Conservation (phyloP, 2,797 vertebrate species). For the Phalloptychus januarius region DNA sequence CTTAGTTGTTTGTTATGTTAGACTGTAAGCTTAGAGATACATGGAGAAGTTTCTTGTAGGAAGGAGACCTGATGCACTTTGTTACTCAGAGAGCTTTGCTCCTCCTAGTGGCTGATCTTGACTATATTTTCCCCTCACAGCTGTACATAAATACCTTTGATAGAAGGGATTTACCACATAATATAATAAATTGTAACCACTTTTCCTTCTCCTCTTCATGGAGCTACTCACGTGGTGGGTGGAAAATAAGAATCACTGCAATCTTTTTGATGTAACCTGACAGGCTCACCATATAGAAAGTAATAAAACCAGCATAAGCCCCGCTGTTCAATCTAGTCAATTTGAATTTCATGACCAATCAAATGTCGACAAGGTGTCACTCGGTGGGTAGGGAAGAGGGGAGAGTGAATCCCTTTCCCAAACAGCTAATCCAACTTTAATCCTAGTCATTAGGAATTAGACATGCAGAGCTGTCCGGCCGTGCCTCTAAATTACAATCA, state of each 20-base stretch:
- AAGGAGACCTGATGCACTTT: constrained; percentile 46
- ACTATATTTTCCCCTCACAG: constrained; percentile 53
- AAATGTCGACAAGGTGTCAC: constrained; percentile 97
- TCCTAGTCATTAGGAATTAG: constrained; percentile 99
- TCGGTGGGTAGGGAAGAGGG: constrained; percentile 80
- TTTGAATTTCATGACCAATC: constrained; percentile 89
- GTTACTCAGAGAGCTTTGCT: constrained; percentile 68
- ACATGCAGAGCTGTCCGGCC: constrained; percentile 99
- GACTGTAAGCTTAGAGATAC: constrained; percentile 12
- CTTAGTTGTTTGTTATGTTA: constrained; percentile 18
- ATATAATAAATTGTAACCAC: constrained; percentile 57
- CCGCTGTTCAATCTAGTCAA: constrained; percentile 74
- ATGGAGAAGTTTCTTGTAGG: constrained; percentile 35
- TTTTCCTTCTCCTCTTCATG: constrained; percentile 48
- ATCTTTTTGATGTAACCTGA: constrained; percentile 66
- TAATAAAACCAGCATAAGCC: constrained; percentile 67
- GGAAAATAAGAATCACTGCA: constrained; percentile 47
- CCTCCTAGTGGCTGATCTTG: constrained; percentile 81
- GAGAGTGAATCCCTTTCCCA: constrained; percentile 92
- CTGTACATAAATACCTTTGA: constrained; percentile 64
- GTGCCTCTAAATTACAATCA: constrained; percentile 99
- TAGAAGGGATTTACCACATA: constrained; percentile 65
- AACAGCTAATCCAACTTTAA: constrained; percentile 99
- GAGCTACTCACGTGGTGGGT: constrained; percentile 25
- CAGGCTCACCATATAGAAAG: constrained; percentile 60